Evolutionary conservation across 2,888 invertebrate species (phyloP).

Genomic region (Drosophila fungiperda): DNA sequence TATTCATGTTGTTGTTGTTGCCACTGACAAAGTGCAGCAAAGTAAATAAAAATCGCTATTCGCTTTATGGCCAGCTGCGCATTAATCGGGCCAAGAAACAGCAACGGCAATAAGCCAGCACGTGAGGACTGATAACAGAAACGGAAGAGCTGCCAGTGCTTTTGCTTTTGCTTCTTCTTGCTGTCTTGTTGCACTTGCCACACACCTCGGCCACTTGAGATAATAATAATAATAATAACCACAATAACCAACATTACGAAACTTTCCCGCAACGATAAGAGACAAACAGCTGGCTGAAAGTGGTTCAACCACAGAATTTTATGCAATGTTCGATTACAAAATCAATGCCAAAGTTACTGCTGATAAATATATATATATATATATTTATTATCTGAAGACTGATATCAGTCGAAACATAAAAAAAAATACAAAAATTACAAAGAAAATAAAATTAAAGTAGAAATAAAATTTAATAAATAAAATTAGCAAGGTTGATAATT

Average conservation of each 20-base stretch:
- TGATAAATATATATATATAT: not conserved
- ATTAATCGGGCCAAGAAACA: conserved; percentile 55
- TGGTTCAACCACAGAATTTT: conserved; percentile 53
- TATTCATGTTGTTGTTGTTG: conserved; percentile 11
- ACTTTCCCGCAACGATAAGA: conserved; percentile 51
- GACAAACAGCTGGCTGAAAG: conserved; percentile 35
- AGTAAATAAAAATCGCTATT: conserved; percentile 36
- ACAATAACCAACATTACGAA: conserved; percentile 59
- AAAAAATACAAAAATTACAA: not conserved
- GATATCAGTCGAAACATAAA: not conserved
- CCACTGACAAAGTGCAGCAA: conserved; percentile 43
- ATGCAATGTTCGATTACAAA: conserved; percentile 67
- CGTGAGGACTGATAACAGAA: conserved; percentile 62
- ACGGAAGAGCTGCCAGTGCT: conserved; percentile 54
- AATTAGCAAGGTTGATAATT: not conserved
- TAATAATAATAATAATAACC: too few species aligned
- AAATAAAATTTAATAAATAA: not conserved
- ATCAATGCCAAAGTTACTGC: conserved; percentile 50
- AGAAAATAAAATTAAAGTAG: not conserved
- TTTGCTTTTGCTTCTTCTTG: conserved; percentile 7
- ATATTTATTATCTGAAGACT: not conserved
- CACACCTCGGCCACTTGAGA: conserved; percentile 34
- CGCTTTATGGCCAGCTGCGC: conserved; percentile 31
- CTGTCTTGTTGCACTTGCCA: conserved; percentile 54
- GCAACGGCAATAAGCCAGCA: conserved; percentile 38